These are phyloP conservation scores for Cantharis lateralis DNA, from an alignment of 2,888 invertebrate species.

Conservation along the genomic window DNA sequence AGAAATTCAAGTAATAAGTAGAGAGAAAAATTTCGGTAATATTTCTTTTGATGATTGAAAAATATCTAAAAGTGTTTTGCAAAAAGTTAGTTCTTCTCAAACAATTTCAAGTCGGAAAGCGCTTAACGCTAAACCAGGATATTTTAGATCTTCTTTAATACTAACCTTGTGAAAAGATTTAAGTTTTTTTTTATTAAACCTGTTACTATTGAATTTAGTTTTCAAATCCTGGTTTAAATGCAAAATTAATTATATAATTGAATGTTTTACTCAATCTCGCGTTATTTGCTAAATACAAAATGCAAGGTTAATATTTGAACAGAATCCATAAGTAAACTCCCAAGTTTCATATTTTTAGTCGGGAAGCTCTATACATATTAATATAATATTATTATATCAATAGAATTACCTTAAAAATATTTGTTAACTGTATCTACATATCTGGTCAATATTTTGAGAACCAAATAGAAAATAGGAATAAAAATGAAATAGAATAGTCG, in stretches of 20 bases:
- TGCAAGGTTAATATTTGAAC: no score
- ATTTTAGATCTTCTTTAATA: slow-evolving; percentile 12
- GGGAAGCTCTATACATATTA: no score
- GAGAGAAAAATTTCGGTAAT: background rate
- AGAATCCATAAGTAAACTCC: no score
- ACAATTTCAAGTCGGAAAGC: slow-evolving; percentile 9
- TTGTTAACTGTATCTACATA: no score
- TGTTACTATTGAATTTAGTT: background rate
- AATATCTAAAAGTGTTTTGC: slow-evolving; percentile 2
- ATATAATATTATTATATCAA: no score
- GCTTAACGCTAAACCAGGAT: slow-evolving; percentile 4
- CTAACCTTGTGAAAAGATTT: slow-evolving; percentile 10
- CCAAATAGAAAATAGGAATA: no score
- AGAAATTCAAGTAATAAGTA: background rate
- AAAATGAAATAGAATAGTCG: no score
- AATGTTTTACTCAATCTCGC: no score
- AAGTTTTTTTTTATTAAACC: slow-evolving; percentile 20
- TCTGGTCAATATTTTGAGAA: no score
- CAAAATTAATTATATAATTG: background rate
- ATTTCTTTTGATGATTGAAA: background rate
- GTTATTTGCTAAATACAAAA: no score
- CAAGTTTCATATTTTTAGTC: no score
- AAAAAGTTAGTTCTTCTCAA: slow-evolving; percentile 4
- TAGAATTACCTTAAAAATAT: no score
- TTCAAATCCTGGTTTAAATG: background rate